Evolutionary conservation across 2,113 vertebrate genomes (phyloP).

Genomic region (Aegithalos caudatus): DNA sequence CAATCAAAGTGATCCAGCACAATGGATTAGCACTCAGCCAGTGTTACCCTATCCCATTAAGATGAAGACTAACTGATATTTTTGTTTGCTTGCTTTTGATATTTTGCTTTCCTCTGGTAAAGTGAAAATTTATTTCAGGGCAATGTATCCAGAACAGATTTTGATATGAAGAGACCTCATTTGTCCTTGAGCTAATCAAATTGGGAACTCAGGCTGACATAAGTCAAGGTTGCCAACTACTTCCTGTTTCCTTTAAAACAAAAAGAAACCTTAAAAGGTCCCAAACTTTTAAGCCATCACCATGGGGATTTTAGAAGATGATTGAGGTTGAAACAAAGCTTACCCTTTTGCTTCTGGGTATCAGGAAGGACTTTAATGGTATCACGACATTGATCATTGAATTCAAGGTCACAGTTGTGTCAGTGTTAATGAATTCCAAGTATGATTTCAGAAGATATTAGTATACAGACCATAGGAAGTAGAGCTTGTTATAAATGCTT

Average conservation of each 20-base stretch:
- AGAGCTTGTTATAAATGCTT: neutral
- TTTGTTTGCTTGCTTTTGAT: slow-evolving; percentile 36
- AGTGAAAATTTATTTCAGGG: slow-evolving; percentile 32
- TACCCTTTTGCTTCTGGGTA: slow-evolving; percentile 50
- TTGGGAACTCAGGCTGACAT: neutral
- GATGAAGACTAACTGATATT: neutral
- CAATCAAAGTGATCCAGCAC: slow-evolving; percentile 9
- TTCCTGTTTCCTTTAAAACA: slow-evolving; percentile 52
- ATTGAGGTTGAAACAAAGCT: slow-evolving; percentile 31
- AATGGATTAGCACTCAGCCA: neutral
- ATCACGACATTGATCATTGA: neutral
- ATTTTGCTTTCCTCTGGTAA: slow-evolving; percentile 30
- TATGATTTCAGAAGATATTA: neutral
- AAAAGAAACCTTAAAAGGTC: slow-evolving; percentile 40
- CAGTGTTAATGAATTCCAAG: slow-evolving; percentile 1
- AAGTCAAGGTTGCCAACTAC: slow-evolving; percentile 11
- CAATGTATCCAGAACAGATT: neutral
- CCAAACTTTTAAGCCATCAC: slow-evolving; percentile 26
- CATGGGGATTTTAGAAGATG: slow-evolving; percentile 13
- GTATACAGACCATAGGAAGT: neutral
- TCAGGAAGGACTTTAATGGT: slow-evolving; percentile 33
- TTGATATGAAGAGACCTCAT: neutral
- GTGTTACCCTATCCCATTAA: neutral
- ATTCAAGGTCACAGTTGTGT: slow-evolving; percentile 33
- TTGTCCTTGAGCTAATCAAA: slow-evolving; percentile 14